These are phyloP conservation scores for Fundulus diaphanus DNA, from an alignment of 2,797 vertebrate genomes.

Conservation along the genomic window DNA sequence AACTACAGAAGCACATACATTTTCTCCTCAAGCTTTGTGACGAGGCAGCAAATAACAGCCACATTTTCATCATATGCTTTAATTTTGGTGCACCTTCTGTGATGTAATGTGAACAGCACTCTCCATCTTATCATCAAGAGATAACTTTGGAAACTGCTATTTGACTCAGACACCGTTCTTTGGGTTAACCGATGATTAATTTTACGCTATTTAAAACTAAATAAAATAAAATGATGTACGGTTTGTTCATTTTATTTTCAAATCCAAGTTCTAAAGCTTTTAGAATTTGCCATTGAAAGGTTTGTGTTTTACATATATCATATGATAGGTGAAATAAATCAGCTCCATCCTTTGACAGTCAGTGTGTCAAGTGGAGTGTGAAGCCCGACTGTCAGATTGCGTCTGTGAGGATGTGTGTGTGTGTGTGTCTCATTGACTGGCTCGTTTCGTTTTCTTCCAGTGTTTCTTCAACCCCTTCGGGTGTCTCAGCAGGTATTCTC, in stretches of 20 bases:
- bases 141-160: background rate
- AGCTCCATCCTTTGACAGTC: constrained; percentile 74
- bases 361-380: constrained; percentile 76
- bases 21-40: constrained; percentile 56
- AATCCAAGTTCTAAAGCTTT: constrained; percentile 60
- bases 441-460: constrained; percentile 63
- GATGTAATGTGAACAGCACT: background rate
- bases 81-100: constrained; percentile 11
- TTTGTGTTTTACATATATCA: constrained; percentile 72
- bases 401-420: constrained; percentile 35
- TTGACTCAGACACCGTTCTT: background rate
- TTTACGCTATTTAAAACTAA: constrained; percentile 32
- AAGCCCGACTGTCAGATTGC: constrained; percentile 70
- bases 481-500: constrained; percentile 78
- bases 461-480: constrained; percentile 70
- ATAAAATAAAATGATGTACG: constrained; percentile 31
- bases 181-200: background rate
- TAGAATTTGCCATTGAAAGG: constrained; percentile 57
- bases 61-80: constrained; percentile 12
- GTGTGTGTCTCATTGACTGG: constrained; percentile 60
- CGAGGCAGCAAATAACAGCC: constrained; percentile 32
- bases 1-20: constrained; percentile 80
- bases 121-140: background rate
- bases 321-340: constrained; percentile 72
- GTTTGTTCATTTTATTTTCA: constrained; percentile 35